These are phyloP conservation scores for Apotomis turbidana DNA, from an alignment of 2,888 invertebrate genomes.

Conservation along the genomic window DNA sequence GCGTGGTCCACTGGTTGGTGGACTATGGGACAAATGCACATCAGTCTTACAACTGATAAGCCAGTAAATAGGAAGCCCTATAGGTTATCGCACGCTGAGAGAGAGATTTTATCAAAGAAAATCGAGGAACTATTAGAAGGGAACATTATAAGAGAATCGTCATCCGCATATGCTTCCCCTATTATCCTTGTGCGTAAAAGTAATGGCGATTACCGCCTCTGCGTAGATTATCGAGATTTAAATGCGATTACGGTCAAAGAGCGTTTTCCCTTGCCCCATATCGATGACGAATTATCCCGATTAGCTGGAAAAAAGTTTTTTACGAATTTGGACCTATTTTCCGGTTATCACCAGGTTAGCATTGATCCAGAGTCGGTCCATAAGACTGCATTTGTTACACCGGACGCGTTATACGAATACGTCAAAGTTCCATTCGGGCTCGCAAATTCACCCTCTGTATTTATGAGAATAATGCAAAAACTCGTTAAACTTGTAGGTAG, in stretches of 20 bases:
- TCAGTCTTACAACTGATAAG: no score
- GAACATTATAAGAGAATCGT: slow-evolving; percentile 1
- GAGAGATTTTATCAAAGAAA: not conserved
- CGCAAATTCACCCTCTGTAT: slow-evolving; percentile 34
- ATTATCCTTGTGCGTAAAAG: slow-evolving; percentile 7
- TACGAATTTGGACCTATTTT: slow-evolving; percentile 45
- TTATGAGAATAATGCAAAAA: slow-evolving; percentile 37
- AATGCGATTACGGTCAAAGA: slow-evolving; percentile 45
- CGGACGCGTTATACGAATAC: slow-evolving; percentile 34
- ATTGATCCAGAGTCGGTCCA: slow-evolving; percentile 1
- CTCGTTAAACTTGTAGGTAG: not conserved
- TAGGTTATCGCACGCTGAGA: no score
- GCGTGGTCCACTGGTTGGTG: no score
- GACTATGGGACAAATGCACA: no score
- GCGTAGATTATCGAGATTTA: slow-evolving; percentile 13
- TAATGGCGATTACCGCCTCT: slow-evolving; percentile 6
- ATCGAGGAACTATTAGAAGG: slow-evolving; percentile 44
- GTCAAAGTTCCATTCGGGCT: slow-evolving; percentile 29
- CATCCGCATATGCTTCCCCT: slow-evolving; percentile 1
- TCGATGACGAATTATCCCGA: slow-evolving; percentile 47
- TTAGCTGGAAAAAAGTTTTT: slow-evolving; percentile 47
- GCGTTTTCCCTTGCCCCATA: slow-evolving; percentile 48
- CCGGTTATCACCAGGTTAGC: slow-evolving; percentile 46
- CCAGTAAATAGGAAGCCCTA: no score
- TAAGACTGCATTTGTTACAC: slow-evolving; percentile 29